Conservation (phyloP, 64 coral and sea anemone genomes). For the Actinia equina region DNA sequence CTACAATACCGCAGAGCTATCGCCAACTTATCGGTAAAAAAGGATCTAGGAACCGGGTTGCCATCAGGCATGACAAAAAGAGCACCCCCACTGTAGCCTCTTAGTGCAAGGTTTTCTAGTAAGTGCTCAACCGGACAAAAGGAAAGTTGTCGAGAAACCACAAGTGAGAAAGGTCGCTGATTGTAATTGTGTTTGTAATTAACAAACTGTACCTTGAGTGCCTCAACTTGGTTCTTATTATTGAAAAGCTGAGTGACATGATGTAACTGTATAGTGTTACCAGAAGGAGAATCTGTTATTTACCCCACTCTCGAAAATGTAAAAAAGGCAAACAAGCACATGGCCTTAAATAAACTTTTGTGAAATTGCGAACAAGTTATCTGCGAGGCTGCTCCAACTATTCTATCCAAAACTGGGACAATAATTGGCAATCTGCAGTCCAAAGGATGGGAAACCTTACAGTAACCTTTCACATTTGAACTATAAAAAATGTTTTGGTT, state of each 20-base stretch:
- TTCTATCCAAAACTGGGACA: conserved; percentile 2
- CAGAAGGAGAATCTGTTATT: neutral
- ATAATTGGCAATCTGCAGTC: conserved; percentile 12
- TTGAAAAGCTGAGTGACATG: neutral
- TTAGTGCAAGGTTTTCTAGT: no score
- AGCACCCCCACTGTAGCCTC: no score
- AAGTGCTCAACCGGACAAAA: no score
- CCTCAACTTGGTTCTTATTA: no score
- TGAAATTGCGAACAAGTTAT: neutral
- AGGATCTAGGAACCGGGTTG: no score
- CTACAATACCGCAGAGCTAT: no score
- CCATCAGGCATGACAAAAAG: no score
- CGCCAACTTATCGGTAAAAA: no score
- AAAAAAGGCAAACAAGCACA: conserved; percentile 21
- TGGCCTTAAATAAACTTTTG: conserved; percentile 20
- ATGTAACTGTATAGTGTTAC: conserved; percentile 13
- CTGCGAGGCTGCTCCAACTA: neutral
- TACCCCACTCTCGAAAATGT: conserved; percentile 16
- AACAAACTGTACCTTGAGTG: no score
- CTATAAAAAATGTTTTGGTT: conserved; percentile 9
- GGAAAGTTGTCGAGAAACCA: no score
- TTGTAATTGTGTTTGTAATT: no score
- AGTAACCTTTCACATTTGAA: conserved; percentile 15
- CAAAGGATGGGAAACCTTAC: neutral
- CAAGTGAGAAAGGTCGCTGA: no score